Evolutionary conservation across 2,797 vertebrate species (phyloP), one percentile per base, ranked within the genome.

Genomic region (Poecile montanus): DNA sequence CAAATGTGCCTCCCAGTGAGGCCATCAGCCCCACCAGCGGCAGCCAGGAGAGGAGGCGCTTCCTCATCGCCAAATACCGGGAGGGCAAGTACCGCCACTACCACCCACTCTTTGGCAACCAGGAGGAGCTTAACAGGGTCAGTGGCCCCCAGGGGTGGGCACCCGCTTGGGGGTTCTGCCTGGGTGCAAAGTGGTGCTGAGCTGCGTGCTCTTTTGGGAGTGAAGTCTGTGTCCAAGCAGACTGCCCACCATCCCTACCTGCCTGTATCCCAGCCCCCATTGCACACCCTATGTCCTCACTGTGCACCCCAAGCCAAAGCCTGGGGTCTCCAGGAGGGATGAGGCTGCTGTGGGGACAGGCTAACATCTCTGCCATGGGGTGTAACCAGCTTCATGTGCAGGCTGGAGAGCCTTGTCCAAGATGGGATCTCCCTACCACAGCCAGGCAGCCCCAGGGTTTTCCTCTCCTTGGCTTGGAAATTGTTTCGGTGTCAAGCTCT

Each of bases 71-170:
- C 97, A 99, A 99, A 65, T 99, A 99, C 96, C 97, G 98, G 6
- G 98, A 99, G 92, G 99, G 99, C 75, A 99, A 99, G 93, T 99
- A 99, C 97, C 99, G 99, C 30, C 97, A 98, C 51, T 99, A 99
- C 96, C 99, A 99, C 96, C 98, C 98, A 0, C 98, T 99, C 48
- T 99, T 99, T 4, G 99, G 99, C 42, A 99, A 99, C 97, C 99
- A 99, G 97, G 97, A 75, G 40, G 99, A 99, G 83, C 98, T 99
- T 17, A 94, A 99, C 96, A 99, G 99, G 95, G 99, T 99, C 85
- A 95, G 96, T 82, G 20, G 18, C 7, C 32, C 56, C 29, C 13
- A 3, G 63, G 42, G 53, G 29, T 2, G 9, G 48, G 20, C 36
- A 32, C 20, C 3, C 0, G 0, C 53, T 6, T 4, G 8, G 13